phyloP scores from a whole-genome alignment of 2,888 invertebrate species.

The Merodon equestris region DNA sequence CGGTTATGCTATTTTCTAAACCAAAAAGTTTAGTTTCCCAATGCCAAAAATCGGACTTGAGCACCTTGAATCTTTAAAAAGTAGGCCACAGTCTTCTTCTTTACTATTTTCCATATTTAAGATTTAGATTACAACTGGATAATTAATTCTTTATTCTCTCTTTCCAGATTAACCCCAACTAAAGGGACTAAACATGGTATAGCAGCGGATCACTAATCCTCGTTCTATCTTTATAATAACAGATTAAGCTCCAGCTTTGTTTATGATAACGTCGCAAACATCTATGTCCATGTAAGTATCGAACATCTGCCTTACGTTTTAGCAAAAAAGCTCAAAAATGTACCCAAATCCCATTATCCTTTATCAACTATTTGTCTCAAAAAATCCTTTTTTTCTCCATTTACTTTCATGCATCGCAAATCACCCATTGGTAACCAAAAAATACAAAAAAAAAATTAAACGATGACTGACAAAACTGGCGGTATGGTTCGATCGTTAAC shows the following conservation, averaged over 20 bases:
- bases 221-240: not conserved
- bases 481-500: conserved; percentile 52
- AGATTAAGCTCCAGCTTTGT: conserved; percentile 2
- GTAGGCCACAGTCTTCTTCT: too few relatives aligned
- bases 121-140: not conserved
- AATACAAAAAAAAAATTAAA: conserved; percentile 12
- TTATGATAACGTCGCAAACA: conserved; percentile 42
- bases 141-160: not conserved
- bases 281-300: conserved; percentile 63
- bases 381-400: conserved; percentile 40
- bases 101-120: too few relatives aligned
- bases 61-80: too few relatives aligned
- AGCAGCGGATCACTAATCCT: not conserved
- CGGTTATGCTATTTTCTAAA: too few relatives aligned
- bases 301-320: not conserved
- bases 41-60: too few relatives aligned
- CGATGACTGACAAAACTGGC: conserved; percentile 45
- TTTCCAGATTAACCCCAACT: not conserved
- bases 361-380: conserved; percentile 21
- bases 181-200: conserved; percentile 25
- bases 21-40: too few relatives aligned
- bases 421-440: conserved; percentile 54
- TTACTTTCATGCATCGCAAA: conserved; percentile 65
- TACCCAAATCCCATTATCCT: conserved; percentile 6
- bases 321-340: conserved; percentile 27